Percentiles rank a stretch among this genome's conserved stretches.
phyloP scores from a whole-genome alignment of 2,113 vertebrate genomes.

The Amphiprion ocellaris region DNA sequence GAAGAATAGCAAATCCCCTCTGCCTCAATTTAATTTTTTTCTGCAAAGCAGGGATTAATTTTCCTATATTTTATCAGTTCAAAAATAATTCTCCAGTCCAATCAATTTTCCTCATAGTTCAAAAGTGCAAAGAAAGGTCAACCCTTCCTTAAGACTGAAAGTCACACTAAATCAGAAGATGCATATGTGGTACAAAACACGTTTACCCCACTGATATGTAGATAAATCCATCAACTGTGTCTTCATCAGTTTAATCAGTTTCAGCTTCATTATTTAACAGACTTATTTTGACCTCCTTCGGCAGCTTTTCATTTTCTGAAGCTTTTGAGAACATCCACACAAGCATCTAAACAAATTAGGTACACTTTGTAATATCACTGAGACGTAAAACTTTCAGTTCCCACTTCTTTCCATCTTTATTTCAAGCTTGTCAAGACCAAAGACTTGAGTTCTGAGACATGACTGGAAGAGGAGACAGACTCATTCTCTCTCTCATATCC shows the following conservation, averaged over 20 bases:
- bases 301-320: not conserved
- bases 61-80: constrained; percentile 55
- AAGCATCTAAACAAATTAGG: constrained; percentile 15
- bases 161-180: constrained; percentile 8
- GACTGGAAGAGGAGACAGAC: constrained; percentile 6
- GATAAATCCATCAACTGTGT: not conserved
- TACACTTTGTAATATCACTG: constrained; percentile 6
- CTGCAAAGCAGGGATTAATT: constrained; percentile 53
- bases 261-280: not conserved
- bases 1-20: constrained; percentile 66
- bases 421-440: constrained; percentile 51
- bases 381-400: constrained; percentile 11
- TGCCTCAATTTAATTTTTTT: constrained; percentile 49
- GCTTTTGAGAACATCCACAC: not conserved
- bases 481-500: not conserved
- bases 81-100: constrained; percentile 47
- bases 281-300: not conserved
- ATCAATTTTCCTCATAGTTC: constrained; percentile 45
- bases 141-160: constrained; percentile 29
- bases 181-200: not conserved
- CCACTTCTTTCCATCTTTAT: constrained; percentile 17
- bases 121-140: constrained; percentile 40
- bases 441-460: constrained; percentile 24
- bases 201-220: not conserved
- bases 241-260: not conserved